Evolutionary conservation across 2,888 invertebrate genomes (phyloP), one percentile per base, ranked within the genome.

Genomic region (Netelia fuscicornis): DNA sequence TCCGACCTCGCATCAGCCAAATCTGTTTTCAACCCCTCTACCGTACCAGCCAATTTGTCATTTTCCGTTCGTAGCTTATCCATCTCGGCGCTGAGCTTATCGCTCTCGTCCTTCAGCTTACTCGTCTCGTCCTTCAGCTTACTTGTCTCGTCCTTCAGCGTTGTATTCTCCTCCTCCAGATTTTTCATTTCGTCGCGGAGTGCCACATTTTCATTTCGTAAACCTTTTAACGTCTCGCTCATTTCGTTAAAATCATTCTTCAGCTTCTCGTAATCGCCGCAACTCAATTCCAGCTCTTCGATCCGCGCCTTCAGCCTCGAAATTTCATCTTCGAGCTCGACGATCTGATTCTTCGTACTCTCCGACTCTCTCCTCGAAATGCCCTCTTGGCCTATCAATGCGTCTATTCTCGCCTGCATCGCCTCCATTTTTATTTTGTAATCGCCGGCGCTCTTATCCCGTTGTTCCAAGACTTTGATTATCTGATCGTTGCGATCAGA

Each of bases 401-500:
- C 88, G 37, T 89, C 89, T 3, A 90, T 81, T 56, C 78, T 88
- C 6, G 68, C 86, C 75, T 90, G 89, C 80, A 89, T 81, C 0
- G 75, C 88, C 11, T 71, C 74, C 58, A 86, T 23, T 71, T 88
- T 88, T 1, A 72, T 75, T 2, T 13, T 74, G 23, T 56, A 82
- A 2, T 89, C 88, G 2, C 70, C 54, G 25, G 84, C 85, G 17
- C 65, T 48, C 62, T 79, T 87, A 25, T 87, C 87, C 42, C 86
- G 88, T 65, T 88, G 79, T 72, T 90, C 89, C 37, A 90, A 74
- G 42, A 91, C 65, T 64, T 87, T 48, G 1, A 86, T 87, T 67
- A 92, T 90, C 58, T 90, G 88, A 62, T 89, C 88, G 70, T 90
- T 88, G 10, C 89, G 87, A 30, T 90, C 89, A 0, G 88, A 87